A percentile compares a stretch with the other conserved stretches of the same genome.
These are phyloP conservation scores for Aix galericulata DNA, from an alignment of 2,113 vertebrate species.

Conservation along the genomic window DNA sequence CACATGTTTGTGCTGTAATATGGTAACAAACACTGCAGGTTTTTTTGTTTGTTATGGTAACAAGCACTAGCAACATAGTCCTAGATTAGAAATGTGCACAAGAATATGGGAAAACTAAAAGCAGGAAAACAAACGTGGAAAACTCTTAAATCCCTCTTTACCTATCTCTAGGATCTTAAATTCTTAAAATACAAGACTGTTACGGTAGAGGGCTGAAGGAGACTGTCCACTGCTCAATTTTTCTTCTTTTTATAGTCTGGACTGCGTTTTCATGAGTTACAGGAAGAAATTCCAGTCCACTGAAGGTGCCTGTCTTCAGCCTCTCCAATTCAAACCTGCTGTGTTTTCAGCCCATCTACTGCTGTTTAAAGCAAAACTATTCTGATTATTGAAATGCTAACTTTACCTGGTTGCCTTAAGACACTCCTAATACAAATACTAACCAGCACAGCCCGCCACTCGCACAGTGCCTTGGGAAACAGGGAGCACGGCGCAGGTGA, in stretches of 20 bases:
- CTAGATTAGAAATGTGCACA: not conserved
- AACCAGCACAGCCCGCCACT: not conserved
- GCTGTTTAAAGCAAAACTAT: slow-evolving; percentile 56
- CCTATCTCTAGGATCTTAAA: not conserved
- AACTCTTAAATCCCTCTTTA: not conserved
- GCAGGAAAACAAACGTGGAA: rapidly evolving
- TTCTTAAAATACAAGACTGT: not conserved
- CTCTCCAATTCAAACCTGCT: slow-evolving; percentile 63
- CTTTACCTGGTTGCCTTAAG: slow-evolving; percentile 63
- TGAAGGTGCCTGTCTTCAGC: slow-evolving; percentile 16
- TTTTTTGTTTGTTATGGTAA: no score
- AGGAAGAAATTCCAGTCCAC: not conserved
- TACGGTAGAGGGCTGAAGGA: not conserved
- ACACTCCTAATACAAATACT: slow-evolving; percentile 47
- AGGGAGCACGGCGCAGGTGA: not conserved
- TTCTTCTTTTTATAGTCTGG: slow-evolving; percentile 55
- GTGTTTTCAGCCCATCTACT: slow-evolving; percentile 47
- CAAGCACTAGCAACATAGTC: rapidly evolving
- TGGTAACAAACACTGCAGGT: not conserved
- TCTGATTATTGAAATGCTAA: slow-evolving; percentile 50
- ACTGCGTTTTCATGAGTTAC: not conserved
- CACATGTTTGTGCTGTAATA: not conserved
- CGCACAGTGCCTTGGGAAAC: slow-evolving; percentile 8
- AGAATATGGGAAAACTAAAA: not conserved
- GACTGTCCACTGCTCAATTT: not conserved